These are phyloP conservation scores for Melinopterus prodromus DNA, from an alignment of 2,888 invertebrate genomes.

Conservation along the genomic window DNA sequence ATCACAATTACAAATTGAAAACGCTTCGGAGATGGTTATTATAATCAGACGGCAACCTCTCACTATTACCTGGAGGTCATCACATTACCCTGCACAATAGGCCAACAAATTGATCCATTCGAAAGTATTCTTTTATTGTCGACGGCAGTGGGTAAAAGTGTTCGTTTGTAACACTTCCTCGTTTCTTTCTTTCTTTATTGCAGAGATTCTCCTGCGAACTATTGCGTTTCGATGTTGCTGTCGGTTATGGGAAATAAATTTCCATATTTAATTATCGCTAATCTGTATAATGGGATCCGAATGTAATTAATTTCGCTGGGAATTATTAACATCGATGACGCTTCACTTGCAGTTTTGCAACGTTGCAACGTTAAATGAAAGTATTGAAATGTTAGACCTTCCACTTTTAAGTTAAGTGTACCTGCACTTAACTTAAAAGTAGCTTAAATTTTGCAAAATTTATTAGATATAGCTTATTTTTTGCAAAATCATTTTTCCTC, in stretches of 20 bases:
- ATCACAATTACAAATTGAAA: neutral
- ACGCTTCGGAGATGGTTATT: neutral
- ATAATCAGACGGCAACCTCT: neutral
- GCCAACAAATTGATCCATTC: neutral
- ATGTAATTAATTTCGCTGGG: neutral
- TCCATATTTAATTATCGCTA: neutral
- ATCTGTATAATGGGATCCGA: neutral
- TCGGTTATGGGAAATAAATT: neutral
- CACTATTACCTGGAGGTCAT: slow-evolving; percentile 4
- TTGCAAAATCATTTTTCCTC: no score
- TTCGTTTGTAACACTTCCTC: neutral
- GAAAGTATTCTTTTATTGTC: neutral
- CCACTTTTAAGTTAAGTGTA: no score
- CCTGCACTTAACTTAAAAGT: no score
- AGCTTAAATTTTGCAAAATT: no score
- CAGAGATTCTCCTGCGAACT: neutral
- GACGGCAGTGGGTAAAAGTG: neutral
- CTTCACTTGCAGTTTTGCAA: neutral
- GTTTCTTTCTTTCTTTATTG: neutral
- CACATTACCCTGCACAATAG: neutral
- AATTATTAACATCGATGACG: neutral
- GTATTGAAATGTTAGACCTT: no score
- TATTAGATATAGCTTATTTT: no score
- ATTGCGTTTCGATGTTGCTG: neutral
- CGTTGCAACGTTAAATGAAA: neutral